These are phyloP conservation scores for Holocentrus rufus DNA, from an alignment of 2,797 vertebrate species.

Conservation along the genomic window DNA sequence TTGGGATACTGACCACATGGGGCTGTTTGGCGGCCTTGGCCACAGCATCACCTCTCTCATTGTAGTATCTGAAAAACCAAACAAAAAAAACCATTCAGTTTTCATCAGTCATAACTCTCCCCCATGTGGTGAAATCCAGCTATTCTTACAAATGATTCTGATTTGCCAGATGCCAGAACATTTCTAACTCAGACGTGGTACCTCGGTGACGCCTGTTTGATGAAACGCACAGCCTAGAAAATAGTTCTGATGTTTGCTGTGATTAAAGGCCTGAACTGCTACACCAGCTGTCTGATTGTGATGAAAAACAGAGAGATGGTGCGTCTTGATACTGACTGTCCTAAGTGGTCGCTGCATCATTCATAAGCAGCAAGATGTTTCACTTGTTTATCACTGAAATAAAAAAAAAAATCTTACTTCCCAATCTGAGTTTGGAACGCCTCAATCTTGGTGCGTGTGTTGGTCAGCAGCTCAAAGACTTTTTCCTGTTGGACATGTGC, in stretches of 20 bases:
- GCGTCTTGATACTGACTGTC: too few species aligned
- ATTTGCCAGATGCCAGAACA: background rate
- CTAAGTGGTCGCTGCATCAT: too few species aligned
- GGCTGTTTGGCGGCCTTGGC: slow-evolving; percentile 89
- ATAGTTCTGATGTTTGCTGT: too few species aligned
- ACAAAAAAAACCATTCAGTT: background rate
- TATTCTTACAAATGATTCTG: background rate
- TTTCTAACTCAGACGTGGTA: background rate
- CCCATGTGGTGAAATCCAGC: background rate
- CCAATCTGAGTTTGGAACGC: slow-evolving; percentile 90
- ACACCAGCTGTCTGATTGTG: too few species aligned
- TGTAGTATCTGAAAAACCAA: slow-evolving; percentile 85
- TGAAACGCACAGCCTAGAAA: too few species aligned
- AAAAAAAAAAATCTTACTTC: slow-evolving; percentile 81
- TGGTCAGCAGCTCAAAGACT: slow-evolving; percentile 91
- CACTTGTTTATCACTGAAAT: background rate
- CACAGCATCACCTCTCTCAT: slow-evolving; percentile 90
- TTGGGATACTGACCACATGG: slow-evolving; percentile 87
- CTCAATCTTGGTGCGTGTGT: slow-evolving; percentile 89
- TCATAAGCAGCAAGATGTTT: background rate
- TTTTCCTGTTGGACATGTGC: slow-evolving; percentile 83
- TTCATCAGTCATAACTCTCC: background rate
- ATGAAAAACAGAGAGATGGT: too few species aligned
- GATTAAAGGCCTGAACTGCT: too few species aligned
- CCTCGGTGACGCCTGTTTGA: background rate